phyloP scores from a whole-genome alignment of 2,113 vertebrate species.

The Boulengerochromis microlepis region DNA sequence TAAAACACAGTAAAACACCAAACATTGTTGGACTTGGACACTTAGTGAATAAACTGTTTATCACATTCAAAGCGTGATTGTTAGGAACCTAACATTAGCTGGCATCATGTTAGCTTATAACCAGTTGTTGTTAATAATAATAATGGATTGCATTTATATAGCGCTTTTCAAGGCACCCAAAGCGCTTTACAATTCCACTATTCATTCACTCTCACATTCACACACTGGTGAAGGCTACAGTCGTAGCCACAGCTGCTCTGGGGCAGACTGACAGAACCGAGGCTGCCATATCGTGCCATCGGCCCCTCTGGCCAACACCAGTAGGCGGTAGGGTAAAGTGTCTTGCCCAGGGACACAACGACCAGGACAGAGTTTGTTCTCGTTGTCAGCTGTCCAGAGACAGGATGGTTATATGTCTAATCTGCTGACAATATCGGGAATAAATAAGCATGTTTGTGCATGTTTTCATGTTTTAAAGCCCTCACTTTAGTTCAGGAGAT shows the following conservation, averaged over 20 bases:
- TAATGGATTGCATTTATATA: background rate
- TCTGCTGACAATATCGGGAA: background rate
- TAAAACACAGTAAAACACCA: background rate
- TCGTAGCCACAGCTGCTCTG: accelerated
- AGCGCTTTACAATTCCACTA: background rate
- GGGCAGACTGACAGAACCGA: accelerated
- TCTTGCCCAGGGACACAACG: background rate
- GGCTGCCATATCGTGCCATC: background rate
- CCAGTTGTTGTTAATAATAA: background rate
- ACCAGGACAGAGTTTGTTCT: background rate
- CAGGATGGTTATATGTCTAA: background rate
- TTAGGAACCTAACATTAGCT: background rate
- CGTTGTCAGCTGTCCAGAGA: background rate
- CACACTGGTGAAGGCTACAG: background rate
- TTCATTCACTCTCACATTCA: background rate
- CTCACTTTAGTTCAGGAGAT: background rate
- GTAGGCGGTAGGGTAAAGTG: background rate
- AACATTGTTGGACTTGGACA: background rate
- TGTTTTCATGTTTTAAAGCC: background rate
- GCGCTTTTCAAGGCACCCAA: background rate
- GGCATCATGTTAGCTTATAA: background rate
- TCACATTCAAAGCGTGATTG: background rate
- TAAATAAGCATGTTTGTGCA: background rate
- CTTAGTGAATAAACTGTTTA: background rate
- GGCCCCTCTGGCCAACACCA: background rate